These are phyloP conservation scores for Melieria crassipennis DNA, from an alignment of 2,888 invertebrate species.

Conservation along the genomic window DNA sequence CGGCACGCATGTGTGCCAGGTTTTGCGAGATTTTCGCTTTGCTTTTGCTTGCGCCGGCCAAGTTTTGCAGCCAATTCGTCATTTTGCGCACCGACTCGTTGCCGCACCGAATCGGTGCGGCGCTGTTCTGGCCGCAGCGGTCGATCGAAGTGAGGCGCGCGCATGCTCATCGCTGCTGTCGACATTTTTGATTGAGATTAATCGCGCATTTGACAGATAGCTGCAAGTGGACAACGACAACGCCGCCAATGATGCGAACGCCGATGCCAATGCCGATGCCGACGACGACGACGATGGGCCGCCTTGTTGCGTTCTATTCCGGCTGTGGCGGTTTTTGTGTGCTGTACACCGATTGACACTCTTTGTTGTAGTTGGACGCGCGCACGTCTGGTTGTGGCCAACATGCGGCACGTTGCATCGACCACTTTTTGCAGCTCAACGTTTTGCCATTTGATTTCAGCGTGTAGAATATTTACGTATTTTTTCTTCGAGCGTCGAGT, in stretches of 20 bases:
- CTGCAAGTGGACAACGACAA: conserved; percentile 20
- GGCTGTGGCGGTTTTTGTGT: conserved; percentile 34
- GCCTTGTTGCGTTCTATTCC: neutral
- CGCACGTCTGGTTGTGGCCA: neutral
- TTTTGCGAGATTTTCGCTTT: conserved; percentile 10
- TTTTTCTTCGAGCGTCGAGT: too few relatives aligned
- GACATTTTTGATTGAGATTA: conserved; percentile 59
- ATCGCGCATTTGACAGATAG: conserved; percentile 46
- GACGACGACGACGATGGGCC: conserved; percentile 45
- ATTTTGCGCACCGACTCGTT: conserved; percentile 13
- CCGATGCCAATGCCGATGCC: conserved; percentile 47
- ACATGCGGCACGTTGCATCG: conserved; percentile 13
- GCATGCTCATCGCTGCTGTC: conserved; percentile 40
- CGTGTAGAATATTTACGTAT: too few relatives aligned
- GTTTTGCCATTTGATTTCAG: conserved; percentile 12
- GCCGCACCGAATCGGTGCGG: neutral
- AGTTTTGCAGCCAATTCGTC: conserved; percentile 34
- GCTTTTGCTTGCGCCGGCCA: conserved; percentile 2
- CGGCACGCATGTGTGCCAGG: neutral
- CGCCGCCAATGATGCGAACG: conserved; percentile 18
- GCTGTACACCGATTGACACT: conserved; percentile 44
- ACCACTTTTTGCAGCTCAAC: conserved; percentile 23
- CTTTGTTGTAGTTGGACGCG: conserved; percentile 27
- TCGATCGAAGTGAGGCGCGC: neutral
- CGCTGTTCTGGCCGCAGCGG: neutral